Evolutionary conservation across 2,797 vertebrate genomes (phyloP).

Genomic region (Rhinoraja longicauda): DNA sequence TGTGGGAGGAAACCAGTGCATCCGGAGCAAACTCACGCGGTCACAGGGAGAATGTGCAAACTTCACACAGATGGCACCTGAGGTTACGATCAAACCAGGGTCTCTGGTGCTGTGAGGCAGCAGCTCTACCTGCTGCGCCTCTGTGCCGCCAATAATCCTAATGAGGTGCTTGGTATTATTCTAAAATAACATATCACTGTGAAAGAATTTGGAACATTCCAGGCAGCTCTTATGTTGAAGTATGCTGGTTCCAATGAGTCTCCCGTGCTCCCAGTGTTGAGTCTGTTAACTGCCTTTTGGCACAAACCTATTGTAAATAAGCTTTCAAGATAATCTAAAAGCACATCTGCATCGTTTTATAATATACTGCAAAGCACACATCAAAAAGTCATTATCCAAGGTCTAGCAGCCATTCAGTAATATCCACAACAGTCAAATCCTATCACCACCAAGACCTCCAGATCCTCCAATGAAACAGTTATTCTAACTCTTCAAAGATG

Average conservation of each 20-base stretch:
- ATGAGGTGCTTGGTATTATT: neutral
- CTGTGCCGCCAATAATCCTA: neutral
- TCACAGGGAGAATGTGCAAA: too few relatives aligned
- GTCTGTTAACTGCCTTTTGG: constrained; percentile 19
- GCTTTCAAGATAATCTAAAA: constrained; percentile 26
- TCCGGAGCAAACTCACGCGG: too few relatives aligned
- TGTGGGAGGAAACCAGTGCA: too few relatives aligned
- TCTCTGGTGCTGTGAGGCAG: too few relatives aligned
- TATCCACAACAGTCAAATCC: constrained; percentile 6
- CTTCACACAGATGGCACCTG: too few relatives aligned
- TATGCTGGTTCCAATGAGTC: neutral
- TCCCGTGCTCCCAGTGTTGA: constrained; percentile 2
- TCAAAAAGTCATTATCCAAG: constrained; percentile 34
- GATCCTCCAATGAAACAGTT: neutral
- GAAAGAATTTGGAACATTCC: constrained; percentile 29
- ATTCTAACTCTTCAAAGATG: constrained; percentile 1
- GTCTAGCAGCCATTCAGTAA: neutral
- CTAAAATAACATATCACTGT: neutral
- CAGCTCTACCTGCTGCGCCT: too few relatives aligned
- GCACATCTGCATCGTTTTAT: neutral
- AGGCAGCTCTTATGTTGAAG: neutral
- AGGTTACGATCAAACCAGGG: too few relatives aligned
- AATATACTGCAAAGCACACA: neutral
- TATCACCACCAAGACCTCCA: neutral
- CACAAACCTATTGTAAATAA: neutral